Percentiles rank a stretch among this genome's conserved stretches.
phyloP scores from a whole-genome alignment of 2,113 vertebrate genomes.

The Poecilia latipinna region DNA sequence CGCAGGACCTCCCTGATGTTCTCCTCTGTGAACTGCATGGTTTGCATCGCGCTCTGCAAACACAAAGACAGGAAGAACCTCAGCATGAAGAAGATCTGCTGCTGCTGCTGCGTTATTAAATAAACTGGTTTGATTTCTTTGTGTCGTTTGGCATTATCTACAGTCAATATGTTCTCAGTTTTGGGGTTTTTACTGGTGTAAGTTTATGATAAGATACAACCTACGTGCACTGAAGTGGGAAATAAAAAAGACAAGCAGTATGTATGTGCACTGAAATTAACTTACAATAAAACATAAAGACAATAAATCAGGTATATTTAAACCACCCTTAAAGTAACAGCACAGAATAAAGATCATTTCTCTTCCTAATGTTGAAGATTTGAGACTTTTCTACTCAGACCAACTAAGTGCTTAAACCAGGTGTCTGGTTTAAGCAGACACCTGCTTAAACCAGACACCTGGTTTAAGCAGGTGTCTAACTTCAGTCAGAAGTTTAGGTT shows the following conservation, averaged over 20 bases:
- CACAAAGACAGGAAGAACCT: rapidly evolving
- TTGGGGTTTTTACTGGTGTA: neutral
- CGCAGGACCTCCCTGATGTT: slow-evolving; percentile 88
- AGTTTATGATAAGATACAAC: too few relatives aligned
- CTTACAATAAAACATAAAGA: neutral
- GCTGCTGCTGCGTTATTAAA: neutral
- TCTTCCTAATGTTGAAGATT: neutral
- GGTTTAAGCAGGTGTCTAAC: too few relatives aligned
- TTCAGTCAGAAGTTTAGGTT: too few relatives aligned
- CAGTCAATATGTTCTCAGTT: neutral
- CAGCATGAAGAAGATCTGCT: too few relatives aligned
- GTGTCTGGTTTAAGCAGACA: too few relatives aligned
- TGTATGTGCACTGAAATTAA: neutral
- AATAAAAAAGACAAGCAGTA: neutral
- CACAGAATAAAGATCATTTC: neutral
- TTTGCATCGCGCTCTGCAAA: slow-evolving; percentile 89
- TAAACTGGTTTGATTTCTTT: neutral
- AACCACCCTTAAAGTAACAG: too few relatives aligned
- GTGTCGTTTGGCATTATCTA: neutral
- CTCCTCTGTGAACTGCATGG: slow-evolving; percentile 93
- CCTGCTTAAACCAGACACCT: too few relatives aligned
- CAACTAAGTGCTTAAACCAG: too few relatives aligned
- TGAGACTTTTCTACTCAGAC: neutral
- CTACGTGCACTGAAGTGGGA: neutral
- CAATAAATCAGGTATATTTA: neutral